These are phyloP conservation scores for Osmoderma eremita DNA, from an alignment of 2,888 invertebrate species.

Conservation along the genomic window DNA sequence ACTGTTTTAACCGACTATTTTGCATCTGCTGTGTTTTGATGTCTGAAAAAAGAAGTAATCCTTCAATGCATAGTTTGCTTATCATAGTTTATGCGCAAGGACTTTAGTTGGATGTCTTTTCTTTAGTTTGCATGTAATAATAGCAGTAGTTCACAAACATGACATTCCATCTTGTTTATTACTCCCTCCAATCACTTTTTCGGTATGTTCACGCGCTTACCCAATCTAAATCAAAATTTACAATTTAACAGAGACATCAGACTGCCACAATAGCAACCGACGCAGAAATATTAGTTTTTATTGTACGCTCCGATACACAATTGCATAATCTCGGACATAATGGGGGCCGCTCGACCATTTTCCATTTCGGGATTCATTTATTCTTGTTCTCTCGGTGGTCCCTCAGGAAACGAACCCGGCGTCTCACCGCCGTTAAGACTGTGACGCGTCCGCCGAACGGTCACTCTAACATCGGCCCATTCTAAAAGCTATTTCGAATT, in stretches of 20 bases:
- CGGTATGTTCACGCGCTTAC: neutral
- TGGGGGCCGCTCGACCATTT: constrained; percentile 60
- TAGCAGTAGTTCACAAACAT: too few relatives aligned
- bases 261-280: constrained; percentile 58
- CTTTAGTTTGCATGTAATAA: too few relatives aligned
- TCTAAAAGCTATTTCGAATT: constrained; percentile 54
- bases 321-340: constrained; percentile 62
- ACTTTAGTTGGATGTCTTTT: too few relatives aligned
- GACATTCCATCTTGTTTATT: too few relatives aligned
- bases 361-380: constrained; percentile 61
- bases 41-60: too few relatives aligned
- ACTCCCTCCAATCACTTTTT: neutral
- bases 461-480: constrained; percentile 24
- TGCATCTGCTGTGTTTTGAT: too few relatives aligned
- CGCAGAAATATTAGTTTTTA: constrained; percentile 61
- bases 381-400: constrained; percentile 57
- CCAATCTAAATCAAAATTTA: constrained; percentile 41
- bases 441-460: constrained; percentile 46
- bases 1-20: too few relatives aligned
- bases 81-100: too few relatives aligned
- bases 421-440: constrained; percentile 48
- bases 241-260: constrained; percentile 59
- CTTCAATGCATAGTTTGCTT: too few relatives aligned
- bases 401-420: constrained; percentile 49
- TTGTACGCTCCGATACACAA: constrained; percentile 61